Conservation (phyloP, 1,140 invertebrate genomes). For the Drosophila elegans region DNA sequence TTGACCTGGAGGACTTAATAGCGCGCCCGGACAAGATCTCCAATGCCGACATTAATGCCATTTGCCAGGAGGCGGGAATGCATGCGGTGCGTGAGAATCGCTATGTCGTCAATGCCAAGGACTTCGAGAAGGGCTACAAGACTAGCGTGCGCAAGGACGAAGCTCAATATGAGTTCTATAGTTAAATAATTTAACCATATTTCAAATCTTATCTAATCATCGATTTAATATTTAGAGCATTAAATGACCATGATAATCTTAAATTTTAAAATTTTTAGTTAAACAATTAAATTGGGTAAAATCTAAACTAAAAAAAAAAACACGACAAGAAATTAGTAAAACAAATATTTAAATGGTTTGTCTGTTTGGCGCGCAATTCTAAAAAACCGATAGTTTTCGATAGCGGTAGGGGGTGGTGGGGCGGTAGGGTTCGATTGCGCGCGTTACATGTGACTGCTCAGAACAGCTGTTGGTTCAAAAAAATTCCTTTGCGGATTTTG, state of each 20-base stretch:
- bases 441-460: conserved; percentile 17
- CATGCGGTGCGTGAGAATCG: conserved; percentile 99
- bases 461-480: conserved; percentile 51
- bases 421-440: background rate
- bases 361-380: conserved; percentile 6
- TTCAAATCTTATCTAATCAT: background rate
- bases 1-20: conserved; percentile 99
- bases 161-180: conserved; percentile 99
- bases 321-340: background rate
- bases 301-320: background rate
- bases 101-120: conserved; percentile 96
- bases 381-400: conserved; percentile 7
- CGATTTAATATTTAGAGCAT: too few relatives aligned
- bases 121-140: conserved; percentile 99
- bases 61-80: conserved; percentile 98
- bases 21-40: conserved; percentile 99
- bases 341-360: background rate
- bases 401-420: background rate
- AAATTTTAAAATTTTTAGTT: too few relatives aligned
- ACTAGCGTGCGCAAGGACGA: conserved; percentile 99
- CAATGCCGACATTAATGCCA: conserved; percentile 99
- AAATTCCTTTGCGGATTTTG: conserved; percentile 7
- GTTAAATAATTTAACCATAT: conserved; percentile 88
- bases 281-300: too few relatives aligned
- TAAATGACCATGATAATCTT: too few relatives aligned